phyloP scores from a whole-genome alignment of 2,888 invertebrate species.

The Phengaris arion region DNA sequence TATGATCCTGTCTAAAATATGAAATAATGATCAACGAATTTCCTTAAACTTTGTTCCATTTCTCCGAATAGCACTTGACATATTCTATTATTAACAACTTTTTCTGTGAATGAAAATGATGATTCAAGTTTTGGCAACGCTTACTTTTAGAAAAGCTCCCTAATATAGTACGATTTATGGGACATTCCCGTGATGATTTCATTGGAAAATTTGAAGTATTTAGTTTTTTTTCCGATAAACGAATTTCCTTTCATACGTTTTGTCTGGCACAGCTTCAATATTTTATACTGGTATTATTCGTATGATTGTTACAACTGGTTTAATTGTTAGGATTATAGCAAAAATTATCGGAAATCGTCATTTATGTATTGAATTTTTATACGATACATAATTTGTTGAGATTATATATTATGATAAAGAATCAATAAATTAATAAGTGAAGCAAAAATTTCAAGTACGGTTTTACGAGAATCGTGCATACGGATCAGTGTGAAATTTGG shows the following conservation, averaged over 20 bases:
- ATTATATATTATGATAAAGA: not conserved
- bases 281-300: not conserved
- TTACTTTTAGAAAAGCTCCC: conserved; percentile 6
- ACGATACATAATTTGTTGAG: not conserved
- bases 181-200: conserved; percentile 14
- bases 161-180: conserved; percentile 22
- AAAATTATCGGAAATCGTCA: not conserved
- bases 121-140: conserved; percentile 63
- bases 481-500: no score
- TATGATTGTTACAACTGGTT: not conserved
- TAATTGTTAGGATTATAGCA: conserved; percentile 3
- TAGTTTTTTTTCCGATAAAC: not conserved
- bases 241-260: not conserved
- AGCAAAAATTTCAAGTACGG: no score
- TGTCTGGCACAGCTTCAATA: not conserved
- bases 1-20: not conserved
- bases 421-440: not conserved
- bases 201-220: not conserved
- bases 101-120: conserved; percentile 64
- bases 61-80: conserved; percentile 15
- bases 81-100: conserved; percentile 38
- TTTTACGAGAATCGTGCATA: no score
- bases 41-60: conserved; percentile 17
- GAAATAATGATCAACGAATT: not conserved
- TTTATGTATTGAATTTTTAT: not conserved